These are phyloP conservation scores for Rhincodon typus DNA, from an alignment of 2,797 vertebrate species.

Conservation along the genomic window DNA sequence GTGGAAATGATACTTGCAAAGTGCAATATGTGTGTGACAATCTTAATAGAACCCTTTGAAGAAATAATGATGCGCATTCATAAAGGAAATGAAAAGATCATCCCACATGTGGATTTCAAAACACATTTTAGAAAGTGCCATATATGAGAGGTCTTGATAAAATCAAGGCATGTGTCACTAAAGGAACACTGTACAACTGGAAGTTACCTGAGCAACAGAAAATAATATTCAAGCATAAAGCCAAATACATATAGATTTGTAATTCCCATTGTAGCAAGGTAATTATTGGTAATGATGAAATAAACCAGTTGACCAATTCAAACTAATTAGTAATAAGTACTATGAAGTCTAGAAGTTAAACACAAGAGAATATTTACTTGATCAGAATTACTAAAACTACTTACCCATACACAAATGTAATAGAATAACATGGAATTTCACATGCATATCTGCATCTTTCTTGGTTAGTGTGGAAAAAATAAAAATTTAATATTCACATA, in stretches of 20 bases:
- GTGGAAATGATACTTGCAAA: background rate
- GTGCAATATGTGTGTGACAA: background rate
- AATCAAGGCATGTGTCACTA: background rate
- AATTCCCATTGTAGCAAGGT: background rate
- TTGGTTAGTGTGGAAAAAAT: background rate
- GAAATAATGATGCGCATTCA: background rate
- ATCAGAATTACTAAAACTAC: background rate
- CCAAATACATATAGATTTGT: background rate
- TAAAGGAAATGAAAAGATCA: background rate
- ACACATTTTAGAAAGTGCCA: background rate
- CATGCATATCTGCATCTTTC: background rate
- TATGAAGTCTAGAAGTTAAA: background rate
- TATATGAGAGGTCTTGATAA: background rate
- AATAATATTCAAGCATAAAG: background rate
- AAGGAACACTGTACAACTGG: background rate
- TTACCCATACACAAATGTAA: background rate
- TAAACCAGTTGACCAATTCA: background rate
- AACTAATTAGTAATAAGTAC: background rate
- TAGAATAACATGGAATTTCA: background rate
- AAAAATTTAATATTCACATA: background rate
- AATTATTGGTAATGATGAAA: background rate
- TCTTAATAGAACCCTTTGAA: background rate
- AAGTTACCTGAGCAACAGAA: background rate
- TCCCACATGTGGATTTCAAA: background rate
- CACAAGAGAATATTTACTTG: background rate